Percentiles rank a stretch among this genome's conserved stretches.
phyloP scores from a whole-genome alignment of 2,113 vertebrate species.

The Cyphomyrus discorhynchus region DNA sequence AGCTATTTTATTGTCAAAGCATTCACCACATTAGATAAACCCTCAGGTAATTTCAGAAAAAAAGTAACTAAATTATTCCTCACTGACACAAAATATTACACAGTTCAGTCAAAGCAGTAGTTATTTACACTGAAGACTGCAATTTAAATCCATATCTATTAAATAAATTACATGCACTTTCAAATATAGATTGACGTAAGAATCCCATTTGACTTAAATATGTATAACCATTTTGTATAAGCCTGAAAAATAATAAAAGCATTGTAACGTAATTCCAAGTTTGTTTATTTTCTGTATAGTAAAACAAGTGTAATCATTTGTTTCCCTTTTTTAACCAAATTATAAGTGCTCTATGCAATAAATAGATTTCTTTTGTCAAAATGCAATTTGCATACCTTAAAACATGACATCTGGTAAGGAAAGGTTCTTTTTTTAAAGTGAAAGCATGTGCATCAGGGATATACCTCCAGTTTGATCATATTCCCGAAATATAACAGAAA shows the following conservation, averaged over 20 bases:
- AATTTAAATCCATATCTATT: conserved; percentile 49
- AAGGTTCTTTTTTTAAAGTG: conserved; percentile 64
- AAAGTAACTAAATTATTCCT: conserved; percentile 59
- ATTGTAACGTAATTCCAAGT: conserved; percentile 19
- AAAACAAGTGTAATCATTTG: conserved; percentile 46
- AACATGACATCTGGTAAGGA: conserved; percentile 63
- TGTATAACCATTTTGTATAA: conserved; percentile 39
- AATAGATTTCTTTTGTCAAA: conserved; percentile 68
- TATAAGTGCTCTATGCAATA: conserved; percentile 75
- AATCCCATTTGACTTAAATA: conserved; percentile 38
- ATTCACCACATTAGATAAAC: conserved; percentile 75
- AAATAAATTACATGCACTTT: conserved; percentile 60
- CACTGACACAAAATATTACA: conserved; percentile 73
- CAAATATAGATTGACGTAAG: conserved; percentile 33
- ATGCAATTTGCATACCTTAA: conserved; percentile 74
- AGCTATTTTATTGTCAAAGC: conserved; percentile 81
- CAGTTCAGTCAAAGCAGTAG: conserved; percentile 56
- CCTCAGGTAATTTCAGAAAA: conserved; percentile 71
- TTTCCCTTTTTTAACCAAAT: conserved; percentile 53
- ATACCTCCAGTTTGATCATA: conserved; percentile 1
- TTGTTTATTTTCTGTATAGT: conserved; percentile 46
- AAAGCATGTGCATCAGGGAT: conserved; percentile 64
- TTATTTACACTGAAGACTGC: conserved; percentile 57
- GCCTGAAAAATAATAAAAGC: conserved; percentile 42
- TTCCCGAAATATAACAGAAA: neutral